These are phyloP conservation scores for Philantomba maxwellii DNA, from an alignment of 2,113 vertebrate species.

Conservation along the genomic window DNA sequence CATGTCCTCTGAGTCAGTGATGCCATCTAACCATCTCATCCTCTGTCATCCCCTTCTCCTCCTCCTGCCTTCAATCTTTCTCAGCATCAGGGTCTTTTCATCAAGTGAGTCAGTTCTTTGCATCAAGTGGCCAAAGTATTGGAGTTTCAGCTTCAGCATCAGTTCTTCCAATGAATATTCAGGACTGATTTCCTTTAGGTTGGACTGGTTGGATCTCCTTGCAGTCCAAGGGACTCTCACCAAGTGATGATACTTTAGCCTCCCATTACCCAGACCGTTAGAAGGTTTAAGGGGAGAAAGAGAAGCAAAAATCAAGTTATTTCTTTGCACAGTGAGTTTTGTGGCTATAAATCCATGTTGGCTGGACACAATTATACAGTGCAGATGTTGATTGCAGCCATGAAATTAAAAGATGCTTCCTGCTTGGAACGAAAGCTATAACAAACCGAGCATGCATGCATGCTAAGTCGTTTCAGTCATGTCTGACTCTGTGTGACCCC, in stretches of 20 bases:
- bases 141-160: neutral
- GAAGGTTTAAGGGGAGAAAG: neutral
- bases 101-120: neutral
- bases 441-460: fast-evolving
- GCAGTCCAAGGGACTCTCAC: neutral
- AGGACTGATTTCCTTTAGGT: neutral
- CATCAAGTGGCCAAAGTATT: neutral
- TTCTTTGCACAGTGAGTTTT: neutral
- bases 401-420: neutral
- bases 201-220: neutral
- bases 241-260: neutral
- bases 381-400: neutral
- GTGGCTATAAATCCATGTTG: neutral
- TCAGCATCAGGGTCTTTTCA: neutral
- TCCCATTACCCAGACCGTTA: neutral
- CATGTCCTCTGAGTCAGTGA: neutral
- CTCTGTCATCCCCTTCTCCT: neutral
- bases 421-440: neutral
- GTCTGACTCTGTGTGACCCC: neutral
- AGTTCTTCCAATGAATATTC: neutral
- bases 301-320: neutral
- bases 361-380: neutral
- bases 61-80: neutral
- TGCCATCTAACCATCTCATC: neutral
- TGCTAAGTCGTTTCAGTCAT: neutral